Evolutionary conservation across 1,140 invertebrate genomes (phyloP).

Genomic region (Galendromus occidentalis): DNA sequence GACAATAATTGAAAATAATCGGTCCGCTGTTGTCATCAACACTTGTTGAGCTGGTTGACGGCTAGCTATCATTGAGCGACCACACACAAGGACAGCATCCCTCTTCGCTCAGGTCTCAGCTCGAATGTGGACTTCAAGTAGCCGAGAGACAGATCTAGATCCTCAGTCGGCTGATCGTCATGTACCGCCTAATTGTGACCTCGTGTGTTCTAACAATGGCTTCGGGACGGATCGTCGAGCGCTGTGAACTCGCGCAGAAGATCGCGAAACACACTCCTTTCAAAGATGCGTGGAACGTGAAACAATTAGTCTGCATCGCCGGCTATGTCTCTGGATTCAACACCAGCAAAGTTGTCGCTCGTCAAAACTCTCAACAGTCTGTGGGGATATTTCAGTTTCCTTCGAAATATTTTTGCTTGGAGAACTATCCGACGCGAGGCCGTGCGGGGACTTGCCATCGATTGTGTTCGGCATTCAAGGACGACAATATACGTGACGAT

Average conservation of each 20-base stretch:
- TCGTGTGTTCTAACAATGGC: background rate
- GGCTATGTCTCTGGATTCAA: background rate
- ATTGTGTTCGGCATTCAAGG: background rate
- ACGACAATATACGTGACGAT: slow-evolving; percentile 7
- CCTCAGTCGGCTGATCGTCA: too few relatives aligned
- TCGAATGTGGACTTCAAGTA: too few relatives aligned
- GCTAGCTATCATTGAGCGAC: too few relatives aligned
- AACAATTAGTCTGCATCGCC: slow-evolving; percentile 1
- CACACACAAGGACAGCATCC: too few relatives aligned
- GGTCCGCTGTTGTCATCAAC: too few relatives aligned
- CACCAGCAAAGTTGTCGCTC: background rate
- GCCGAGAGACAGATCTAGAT: too few relatives aligned
- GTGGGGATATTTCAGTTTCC: background rate
- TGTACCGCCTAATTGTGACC: too few relatives aligned
- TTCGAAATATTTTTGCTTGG: background rate
- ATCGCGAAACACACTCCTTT: background rate
- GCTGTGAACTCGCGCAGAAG: slow-evolving; percentile 1
- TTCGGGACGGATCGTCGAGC: background rate
- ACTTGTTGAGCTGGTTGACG: too few relatives aligned
- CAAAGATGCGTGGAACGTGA: slow-evolving; percentile 3
- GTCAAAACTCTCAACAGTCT: background rate
- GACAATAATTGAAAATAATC: too few relatives aligned
- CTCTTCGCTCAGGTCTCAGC: too few relatives aligned
- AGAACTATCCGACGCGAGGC: background rate
- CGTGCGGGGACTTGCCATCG: background rate